A percentile compares a stretch with the other conserved stretches of the same genome.
Conservation (phyloP, 2,113 vertebrate species). For the Bostrychus sinensis region DNA sequence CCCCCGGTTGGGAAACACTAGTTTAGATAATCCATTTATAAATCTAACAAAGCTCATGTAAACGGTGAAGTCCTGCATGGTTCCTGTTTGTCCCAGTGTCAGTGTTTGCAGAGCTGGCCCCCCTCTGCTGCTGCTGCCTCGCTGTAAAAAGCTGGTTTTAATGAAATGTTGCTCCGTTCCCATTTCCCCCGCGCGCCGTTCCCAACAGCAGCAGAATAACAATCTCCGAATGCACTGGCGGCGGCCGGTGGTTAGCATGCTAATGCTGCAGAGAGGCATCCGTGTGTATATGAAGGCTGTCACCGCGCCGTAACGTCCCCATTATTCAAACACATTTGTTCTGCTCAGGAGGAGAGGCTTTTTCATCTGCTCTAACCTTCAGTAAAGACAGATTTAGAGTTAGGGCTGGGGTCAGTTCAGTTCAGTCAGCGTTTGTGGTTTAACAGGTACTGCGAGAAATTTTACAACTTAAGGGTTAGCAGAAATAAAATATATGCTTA, state of each 20-base stretch:
- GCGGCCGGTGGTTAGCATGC: neutral
- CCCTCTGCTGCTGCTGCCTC: no score
- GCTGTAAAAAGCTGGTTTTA: neutral
- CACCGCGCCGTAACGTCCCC: neutral
- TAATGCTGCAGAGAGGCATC: neutral
- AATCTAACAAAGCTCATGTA: constrained; percentile 1
- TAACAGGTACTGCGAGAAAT: no score
- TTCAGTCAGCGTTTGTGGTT: neutral
- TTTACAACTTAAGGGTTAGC: no score
- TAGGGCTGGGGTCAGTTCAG: neutral
- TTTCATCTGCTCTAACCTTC: neutral
- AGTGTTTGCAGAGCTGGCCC: no score
- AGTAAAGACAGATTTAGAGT: neutral
- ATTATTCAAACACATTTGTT: constrained; percentile 1
- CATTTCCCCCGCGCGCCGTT: neutral
- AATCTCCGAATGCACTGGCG: neutral
- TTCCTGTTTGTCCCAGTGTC: no score
- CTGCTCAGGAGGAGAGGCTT: neutral
- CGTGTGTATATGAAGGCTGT: neutral
- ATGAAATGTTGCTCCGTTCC: neutral
- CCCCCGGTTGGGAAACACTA: no score
- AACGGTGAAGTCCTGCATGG: no score
- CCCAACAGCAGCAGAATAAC: neutral
- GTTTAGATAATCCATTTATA: neutral
- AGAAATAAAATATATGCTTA: no score